Evolutionary conservation across 1,140 invertebrate genomes (phyloP).

Genomic region (Sitophilus oryzae): DNA sequence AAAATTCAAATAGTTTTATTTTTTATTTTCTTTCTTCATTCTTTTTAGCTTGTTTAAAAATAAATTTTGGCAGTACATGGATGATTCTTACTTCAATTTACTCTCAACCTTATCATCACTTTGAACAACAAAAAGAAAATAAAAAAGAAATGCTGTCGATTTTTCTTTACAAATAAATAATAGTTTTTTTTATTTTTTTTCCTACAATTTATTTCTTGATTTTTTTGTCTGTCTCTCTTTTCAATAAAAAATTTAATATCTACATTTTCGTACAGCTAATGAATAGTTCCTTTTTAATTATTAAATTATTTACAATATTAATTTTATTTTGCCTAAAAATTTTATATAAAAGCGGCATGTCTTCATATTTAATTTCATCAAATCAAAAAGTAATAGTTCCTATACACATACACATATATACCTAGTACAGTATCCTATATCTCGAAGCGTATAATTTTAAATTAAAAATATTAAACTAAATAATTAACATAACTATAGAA

Average conservation of each 20-base stretch:
- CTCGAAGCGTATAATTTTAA: conserved; percentile 6
- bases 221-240: conserved; percentile 16
- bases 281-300: no score
- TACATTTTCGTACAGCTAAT: conserved; percentile 36
- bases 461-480: conserved; percentile 5
- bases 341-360: conserved; percentile 16
- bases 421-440: conserved; percentile 12
- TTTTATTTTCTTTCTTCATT: no score
- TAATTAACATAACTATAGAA: neutral
- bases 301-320: conserved; percentile 30
- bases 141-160: neutral
- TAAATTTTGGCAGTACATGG: no score
- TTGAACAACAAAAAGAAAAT: no score
- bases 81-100: no score
- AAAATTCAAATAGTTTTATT: no score
- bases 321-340: conserved; percentile 10
- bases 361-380: neutral
- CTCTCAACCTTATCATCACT: no score
- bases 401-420: conserved; percentile 15
- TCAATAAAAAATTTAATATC: conserved; percentile 40
- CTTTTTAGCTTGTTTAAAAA: no score
- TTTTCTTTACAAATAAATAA: no score
- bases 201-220: neutral
- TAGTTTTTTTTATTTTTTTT: neutral
- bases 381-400: conserved; percentile 23